A percentile compares a stretch with the other conserved stretches of the same genome.
These are phyloP conservation scores for Magallana ariakensis DNA, from an alignment of 1,140 invertebrate genomes.

Conservation along the genomic window DNA sequence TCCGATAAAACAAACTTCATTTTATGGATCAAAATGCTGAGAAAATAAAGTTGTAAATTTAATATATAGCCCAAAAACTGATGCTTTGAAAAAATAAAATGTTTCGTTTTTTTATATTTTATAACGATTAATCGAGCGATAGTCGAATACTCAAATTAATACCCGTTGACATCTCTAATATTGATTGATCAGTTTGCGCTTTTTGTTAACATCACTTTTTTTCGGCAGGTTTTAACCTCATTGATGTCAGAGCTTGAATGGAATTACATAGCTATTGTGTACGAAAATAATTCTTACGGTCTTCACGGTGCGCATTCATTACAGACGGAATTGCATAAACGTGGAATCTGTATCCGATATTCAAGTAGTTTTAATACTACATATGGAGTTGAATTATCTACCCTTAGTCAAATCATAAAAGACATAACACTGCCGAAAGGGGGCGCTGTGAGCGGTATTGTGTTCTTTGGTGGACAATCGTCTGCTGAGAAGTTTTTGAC, in stretches of 20 bases:
- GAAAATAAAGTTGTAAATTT: too few species aligned
- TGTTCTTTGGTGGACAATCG: conserved; percentile 28
- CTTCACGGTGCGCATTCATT: conserved; percentile 9
- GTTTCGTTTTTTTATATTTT: too few species aligned
- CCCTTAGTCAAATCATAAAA: not conserved
- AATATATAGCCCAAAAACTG: too few species aligned
- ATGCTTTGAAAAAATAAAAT: too few species aligned
- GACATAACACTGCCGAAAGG: not conserved
- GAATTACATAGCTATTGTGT: conserved; percentile 35
- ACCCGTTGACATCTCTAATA: too few species aligned
- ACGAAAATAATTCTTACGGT: conserved; percentile 18
- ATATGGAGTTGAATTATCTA: not conserved
- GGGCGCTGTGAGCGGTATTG: conserved; percentile 11
- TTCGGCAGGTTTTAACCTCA: not conserved
- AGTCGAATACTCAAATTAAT: too few species aligned
- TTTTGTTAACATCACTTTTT: not conserved
- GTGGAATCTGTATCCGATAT: conserved; percentile 3
- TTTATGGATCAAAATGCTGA: too few species aligned
- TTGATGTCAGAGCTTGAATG: conserved; percentile 9
- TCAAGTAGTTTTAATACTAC: not conserved
- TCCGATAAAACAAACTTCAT: too few species aligned
- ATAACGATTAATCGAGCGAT: too few species aligned
- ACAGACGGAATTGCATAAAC: not conserved
- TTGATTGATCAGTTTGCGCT: too few species aligned
- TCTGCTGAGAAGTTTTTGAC: conserved; percentile 3